Conservation (phyloP, 2,888 invertebrate genomes). For the Drosophila eohydei region DNA sequence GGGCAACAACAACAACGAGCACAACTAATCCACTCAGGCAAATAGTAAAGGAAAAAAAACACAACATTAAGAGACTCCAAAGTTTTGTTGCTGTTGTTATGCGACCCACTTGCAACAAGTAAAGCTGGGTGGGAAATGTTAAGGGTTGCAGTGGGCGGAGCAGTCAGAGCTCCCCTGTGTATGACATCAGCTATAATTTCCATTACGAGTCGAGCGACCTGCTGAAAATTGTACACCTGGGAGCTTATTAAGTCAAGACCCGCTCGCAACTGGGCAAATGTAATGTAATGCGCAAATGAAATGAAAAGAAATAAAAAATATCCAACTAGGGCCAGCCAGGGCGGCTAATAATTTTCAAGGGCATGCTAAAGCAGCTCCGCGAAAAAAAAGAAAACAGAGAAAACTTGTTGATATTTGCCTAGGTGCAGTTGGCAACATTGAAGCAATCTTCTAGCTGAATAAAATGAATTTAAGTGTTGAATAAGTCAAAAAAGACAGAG, state of each 20-base stretch:
- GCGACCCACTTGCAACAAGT: constrained; percentile 79
- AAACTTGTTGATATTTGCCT: constrained; percentile 48
- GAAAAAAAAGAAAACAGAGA: constrained; percentile 11
- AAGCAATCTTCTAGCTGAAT: constrained; percentile 1
- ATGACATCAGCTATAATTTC: constrained; percentile 81
- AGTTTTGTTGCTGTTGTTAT: constrained; percentile 36
- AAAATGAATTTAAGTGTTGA: constrained; percentile 1
- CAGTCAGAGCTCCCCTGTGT: constrained; percentile 61
- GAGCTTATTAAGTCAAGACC: constrained; percentile 77
- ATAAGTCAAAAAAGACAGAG: constrained; percentile 1
- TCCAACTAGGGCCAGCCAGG: constrained; percentile 7
- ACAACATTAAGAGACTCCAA: constrained; percentile 57
- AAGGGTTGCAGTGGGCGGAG: constrained; percentile 39
- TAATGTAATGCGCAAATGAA: constrained; percentile 76
- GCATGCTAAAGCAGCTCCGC: constrained; percentile 33
- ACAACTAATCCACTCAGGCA: constrained; percentile 71
- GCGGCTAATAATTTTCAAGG: constrained; percentile 34
- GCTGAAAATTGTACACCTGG: constrained; percentile 80
- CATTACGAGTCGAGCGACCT: constrained; percentile 72
- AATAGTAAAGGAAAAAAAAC: constrained; percentile 45
- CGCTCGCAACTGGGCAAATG: constrained; percentile 45
- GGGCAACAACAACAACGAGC: background rate
- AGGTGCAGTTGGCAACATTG: background rate
- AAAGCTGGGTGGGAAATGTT: constrained; percentile 38
- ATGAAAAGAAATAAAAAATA: constrained; percentile 74